These are phyloP conservation scores for Anisognathus igniventris DNA, from an alignment of 2,797 vertebrate genomes.

Conservation along the genomic window DNA sequence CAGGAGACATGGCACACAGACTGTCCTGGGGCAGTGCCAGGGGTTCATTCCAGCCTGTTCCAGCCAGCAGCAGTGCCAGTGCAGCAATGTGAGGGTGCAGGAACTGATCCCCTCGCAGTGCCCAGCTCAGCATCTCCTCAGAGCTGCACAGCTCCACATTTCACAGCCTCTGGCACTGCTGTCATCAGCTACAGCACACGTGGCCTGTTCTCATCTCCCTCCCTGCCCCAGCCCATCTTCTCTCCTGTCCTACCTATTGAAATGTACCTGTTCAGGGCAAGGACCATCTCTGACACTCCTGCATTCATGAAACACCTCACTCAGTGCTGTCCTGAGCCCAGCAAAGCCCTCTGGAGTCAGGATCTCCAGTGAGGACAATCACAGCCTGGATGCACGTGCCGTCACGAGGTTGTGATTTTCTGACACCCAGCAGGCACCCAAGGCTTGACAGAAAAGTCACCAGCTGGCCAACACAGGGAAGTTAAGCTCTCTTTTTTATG, in stretches of 20 bases:
- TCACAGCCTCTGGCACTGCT: neutral
- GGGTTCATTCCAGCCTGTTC: rapidly evolving
- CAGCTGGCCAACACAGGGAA: neutral
- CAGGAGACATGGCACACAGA: neutral
- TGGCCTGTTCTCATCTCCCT: neutral
- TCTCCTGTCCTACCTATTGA: neutral
- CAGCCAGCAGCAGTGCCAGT: neutral
- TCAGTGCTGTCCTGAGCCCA: neutral
- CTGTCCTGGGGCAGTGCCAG: too few relatives aligned
- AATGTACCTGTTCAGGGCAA: neutral
- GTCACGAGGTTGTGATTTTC: rapidly evolving
- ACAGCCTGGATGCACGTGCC: rapidly evolving
- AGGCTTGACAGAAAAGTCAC: neutral
- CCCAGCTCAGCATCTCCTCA: neutral
- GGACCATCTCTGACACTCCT: neutral
- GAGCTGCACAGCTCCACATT: neutral
- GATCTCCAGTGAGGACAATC: neutral
- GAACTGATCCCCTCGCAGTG: rapidly evolving
- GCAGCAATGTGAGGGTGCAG: rapidly evolving
- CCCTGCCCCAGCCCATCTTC: too few relatives aligned
- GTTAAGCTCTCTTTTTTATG: neutral
- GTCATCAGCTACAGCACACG: neutral
- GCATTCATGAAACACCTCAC: rapidly evolving
- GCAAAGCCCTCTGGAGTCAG: neutral
- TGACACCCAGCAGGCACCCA: neutral